Conservation (phyloP, 1,140 invertebrate species). For the Zaprionus gabonicus region DNA sequence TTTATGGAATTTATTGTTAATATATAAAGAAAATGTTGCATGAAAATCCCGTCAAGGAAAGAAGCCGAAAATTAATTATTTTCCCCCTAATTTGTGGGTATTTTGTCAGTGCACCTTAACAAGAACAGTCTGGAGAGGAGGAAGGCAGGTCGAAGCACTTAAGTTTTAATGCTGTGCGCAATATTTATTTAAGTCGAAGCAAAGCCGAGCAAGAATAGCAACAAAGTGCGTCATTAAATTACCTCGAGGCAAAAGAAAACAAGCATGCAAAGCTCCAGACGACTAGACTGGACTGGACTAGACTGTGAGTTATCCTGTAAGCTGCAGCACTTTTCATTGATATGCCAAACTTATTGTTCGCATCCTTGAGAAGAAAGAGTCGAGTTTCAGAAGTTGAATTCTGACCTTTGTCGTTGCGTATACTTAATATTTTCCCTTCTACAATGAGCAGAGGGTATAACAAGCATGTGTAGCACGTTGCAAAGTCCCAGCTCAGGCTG, state of each 20-base stretch:
- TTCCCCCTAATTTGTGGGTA: slow-evolving; percentile 11
- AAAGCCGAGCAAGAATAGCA: slow-evolving; percentile 50
- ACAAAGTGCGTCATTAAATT: slow-evolving; percentile 65
- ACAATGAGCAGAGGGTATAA: not conserved
- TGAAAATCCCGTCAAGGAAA: slow-evolving; percentile 5
- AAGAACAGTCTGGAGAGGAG: slow-evolving; percentile 3
- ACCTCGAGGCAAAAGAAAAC: slow-evolving; percentile 16
- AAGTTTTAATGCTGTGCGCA: slow-evolving; percentile 59
- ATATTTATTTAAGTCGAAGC: slow-evolving; percentile 64
- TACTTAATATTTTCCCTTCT: not conserved
- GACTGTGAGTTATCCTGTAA: slow-evolving; percentile 3
- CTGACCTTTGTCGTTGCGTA: not conserved
- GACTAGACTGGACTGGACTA: not conserved
- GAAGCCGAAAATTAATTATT: slow-evolving; percentile 30
- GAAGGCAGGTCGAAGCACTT: slow-evolving; percentile 62
- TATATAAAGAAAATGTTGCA: not conserved
- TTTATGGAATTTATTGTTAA: not conserved
- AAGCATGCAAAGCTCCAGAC: not conserved
- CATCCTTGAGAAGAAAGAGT: no score
- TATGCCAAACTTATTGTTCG: no score
- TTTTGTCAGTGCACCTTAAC: not conserved
- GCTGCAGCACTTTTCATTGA: not conserved
- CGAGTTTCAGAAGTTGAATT: no score
- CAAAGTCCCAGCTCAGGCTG: slow-evolving; percentile 7
- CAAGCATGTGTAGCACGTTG: slow-evolving; percentile 6